These are phyloP conservation scores for Alectura lathami DNA, from an alignment of 2,113 vertebrate species.

Conservation along the genomic window DNA sequence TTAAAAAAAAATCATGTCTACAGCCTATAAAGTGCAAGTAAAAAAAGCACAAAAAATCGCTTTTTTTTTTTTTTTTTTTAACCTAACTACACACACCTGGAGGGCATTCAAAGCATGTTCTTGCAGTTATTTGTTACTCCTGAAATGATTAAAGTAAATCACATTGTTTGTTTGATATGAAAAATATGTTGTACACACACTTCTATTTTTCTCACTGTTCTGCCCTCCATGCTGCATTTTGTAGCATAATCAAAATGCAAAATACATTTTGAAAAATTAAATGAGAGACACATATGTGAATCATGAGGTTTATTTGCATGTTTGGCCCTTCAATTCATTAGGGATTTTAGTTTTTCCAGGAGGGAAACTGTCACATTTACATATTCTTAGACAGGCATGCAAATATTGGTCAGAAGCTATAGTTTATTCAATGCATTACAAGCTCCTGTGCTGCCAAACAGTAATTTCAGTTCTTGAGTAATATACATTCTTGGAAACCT, in stretches of 20 bases:
- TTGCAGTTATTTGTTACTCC: conserved; percentile 54
- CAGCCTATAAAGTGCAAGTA: neutral
- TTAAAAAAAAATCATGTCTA: neutral
- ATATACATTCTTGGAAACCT: conserved; percentile 38
- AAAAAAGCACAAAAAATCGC: neutral
- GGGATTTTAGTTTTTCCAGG: conserved; percentile 43
- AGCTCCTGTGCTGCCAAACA: conserved; percentile 7
- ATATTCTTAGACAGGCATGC: conserved; percentile 38
- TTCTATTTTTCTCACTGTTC: conserved; percentile 45
- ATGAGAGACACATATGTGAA: conserved; percentile 47
- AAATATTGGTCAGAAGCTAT: conserved; percentile 11
- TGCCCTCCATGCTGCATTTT: conserved; percentile 38
- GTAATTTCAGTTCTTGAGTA: conserved; percentile 52
- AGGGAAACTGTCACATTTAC: conserved; percentile 50
- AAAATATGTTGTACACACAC: conserved; percentile 59
- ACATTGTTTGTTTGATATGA: conserved; percentile 67
- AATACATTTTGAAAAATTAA: conserved; percentile 75
- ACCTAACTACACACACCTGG: conserved; percentile 28
- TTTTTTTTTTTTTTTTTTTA: conserved; percentile 20
- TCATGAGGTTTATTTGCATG: conserved; percentile 69
- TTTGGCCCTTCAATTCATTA: conserved; percentile 63
- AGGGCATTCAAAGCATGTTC: conserved; percentile 54
- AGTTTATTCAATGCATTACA: conserved; percentile 52
- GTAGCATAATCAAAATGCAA: conserved; percentile 72
- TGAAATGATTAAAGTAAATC: conserved; percentile 71